Evolutionary conservation across 1,140 invertebrate species (phyloP), one percentile per base, ranked within the genome.

Genomic region (Panonychus citri): DNA sequence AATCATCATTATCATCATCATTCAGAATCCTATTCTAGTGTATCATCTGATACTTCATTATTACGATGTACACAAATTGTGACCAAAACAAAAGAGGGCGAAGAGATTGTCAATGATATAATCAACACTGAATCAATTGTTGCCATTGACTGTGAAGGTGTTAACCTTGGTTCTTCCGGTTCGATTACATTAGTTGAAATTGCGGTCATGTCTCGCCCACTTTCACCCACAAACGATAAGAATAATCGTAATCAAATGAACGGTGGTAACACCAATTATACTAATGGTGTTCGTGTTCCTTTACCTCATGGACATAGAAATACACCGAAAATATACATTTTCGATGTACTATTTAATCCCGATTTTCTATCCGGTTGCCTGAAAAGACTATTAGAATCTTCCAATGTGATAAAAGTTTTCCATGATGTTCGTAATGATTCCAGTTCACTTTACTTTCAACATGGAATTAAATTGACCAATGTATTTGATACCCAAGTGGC

Each of bases 401-500:
- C 81, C 42, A 71, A 76, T 66, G 78, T 94, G 61, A 71, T 87
- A 39, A 96, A 96, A 76, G 85, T 96, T 25, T 81, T 91, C 64
- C 90, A 96, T 68, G 89, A 95, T 65, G 93, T 87, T 66, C 77
- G 84, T 55, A 89, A 89, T 69, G 85, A 90, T 67, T 85, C 85
- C 59, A 81, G 82, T 42, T 87, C 89, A 70, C 74, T 95, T 42
- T 82, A 80, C 69, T 77, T 79, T 68, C 87, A 93, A 66, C 93
- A 84, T 73, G 81, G 81, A 50, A 84, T 95, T 48, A 78, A 77
- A 39, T 70, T 96, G 59, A 76, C 76, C 52, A 85, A 85, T 70
- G 83, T 95, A 26, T 95, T 96, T 71, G 91, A 96, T 69, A 95
- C 90, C 19, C 90, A 95, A 74, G 83, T 82, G 69, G 90, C 88